Percentiles rank a stretch among this genome's conserved stretches.
These are phyloP conservation scores for Macropodus opercularis DNA, from an alignment of 2,797 vertebrate species.

Conservation along the genomic window DNA sequence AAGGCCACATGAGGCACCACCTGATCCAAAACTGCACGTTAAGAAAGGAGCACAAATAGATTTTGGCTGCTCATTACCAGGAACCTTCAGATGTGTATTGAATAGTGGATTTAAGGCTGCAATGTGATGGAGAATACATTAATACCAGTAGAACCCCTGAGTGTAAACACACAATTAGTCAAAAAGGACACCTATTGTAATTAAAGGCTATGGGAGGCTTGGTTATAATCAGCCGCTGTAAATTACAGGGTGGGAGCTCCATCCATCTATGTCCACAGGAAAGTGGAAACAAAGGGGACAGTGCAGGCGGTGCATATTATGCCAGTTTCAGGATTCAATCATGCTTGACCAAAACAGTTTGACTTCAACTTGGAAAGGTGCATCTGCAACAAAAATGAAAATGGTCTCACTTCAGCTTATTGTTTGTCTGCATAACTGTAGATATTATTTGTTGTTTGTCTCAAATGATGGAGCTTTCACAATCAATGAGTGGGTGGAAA, in stretches of 20 bases:
- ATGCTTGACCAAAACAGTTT: constrained; percentile 53
- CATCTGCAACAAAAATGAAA: constrained; percentile 34
- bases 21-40: constrained; percentile 19
- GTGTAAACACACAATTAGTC: constrained; percentile 80
- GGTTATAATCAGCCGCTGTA: constrained; percentile 73
- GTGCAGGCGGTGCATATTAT: constrained; percentile 34
- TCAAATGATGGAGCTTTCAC: constrained; percentile 40
- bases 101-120: constrained; percentile 32
- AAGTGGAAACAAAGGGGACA: constrained; percentile 62
- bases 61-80: constrained; percentile 50
- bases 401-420: constrained; percentile 34
- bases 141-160: constrained; percentile 49
- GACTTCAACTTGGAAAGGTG: constrained; percentile 31
- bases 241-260: constrained; percentile 66
- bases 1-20: constrained; percentile 19
- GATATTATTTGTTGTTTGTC: constrained; percentile 48
- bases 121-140: constrained; percentile 52
- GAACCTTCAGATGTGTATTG: constrained; percentile 35
- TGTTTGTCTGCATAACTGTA: constrained; percentile 54
- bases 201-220: constrained; percentile 72
- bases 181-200: constrained; percentile 77
- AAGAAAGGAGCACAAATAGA: constrained; percentile 26
- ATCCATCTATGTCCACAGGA: constrained; percentile 72
- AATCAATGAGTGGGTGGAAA: constrained; percentile 57
- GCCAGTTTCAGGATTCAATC: constrained; percentile 57